Conservation (phyloP, 1,140 invertebrate genomes). For the Solenopsis fugax region DNA sequence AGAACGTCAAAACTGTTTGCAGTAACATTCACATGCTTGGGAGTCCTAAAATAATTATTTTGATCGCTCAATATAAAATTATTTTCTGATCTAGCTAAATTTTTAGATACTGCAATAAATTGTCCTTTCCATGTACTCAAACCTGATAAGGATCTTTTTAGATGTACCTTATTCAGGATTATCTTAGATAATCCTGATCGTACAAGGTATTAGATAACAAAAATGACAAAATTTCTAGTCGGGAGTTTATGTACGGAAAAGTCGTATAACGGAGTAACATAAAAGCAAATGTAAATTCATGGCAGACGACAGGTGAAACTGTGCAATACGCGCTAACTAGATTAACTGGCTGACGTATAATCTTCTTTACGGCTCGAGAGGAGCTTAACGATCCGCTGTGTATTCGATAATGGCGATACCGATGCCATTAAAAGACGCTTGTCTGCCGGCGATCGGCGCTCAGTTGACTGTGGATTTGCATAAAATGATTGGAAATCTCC, state of each 20-base stretch:
- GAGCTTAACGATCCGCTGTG: slow-evolving; percentile 67
- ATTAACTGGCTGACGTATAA: slow-evolving; percentile 65
- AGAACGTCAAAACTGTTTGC: too few relatives aligned
- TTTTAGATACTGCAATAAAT: too few relatives aligned
- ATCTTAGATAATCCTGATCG: too few relatives aligned
- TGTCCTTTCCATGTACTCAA: too few relatives aligned
- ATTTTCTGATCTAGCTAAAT: too few relatives aligned
- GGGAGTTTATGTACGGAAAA: neutral
- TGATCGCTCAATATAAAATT: too few relatives aligned
- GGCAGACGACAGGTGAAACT: neutral
- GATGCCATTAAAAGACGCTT: slow-evolving; percentile 60
- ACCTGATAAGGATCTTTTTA: too few relatives aligned
- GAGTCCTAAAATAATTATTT: too few relatives aligned
- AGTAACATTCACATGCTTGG: too few relatives aligned
- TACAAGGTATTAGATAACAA: too few relatives aligned
- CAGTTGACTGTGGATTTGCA: slow-evolving; percentile 51
- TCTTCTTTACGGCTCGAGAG: slow-evolving; percentile 57
- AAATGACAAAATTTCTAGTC: too few relatives aligned
- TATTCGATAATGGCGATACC: slow-evolving; percentile 67
- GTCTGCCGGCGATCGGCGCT: neutral
- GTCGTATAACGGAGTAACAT: neutral
- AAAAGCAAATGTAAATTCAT: slow-evolving; percentile 14
- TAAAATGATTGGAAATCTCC: slow-evolving; percentile 62
- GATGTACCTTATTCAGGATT: too few relatives aligned
- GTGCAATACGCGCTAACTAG: slow-evolving; percentile 46